phyloP scores from a whole-genome alignment of 2,113 vertebrate genomes.

The Fulica atra region DNA sequence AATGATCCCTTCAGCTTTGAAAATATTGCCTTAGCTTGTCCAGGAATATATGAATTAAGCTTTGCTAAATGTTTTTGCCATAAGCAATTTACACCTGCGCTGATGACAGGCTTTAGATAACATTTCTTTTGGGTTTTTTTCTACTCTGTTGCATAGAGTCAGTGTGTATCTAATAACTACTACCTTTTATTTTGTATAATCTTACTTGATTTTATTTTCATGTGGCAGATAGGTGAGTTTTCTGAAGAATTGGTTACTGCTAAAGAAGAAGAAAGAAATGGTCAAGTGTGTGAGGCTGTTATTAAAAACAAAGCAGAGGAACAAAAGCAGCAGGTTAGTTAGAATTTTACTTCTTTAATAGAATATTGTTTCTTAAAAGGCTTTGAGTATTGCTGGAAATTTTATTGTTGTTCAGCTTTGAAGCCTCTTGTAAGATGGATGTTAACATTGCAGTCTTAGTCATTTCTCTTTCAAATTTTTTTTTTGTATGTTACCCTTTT shows the following conservation, averaged over 20 bases:
- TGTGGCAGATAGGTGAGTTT: conserved; percentile 40
- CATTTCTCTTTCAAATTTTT: background rate
- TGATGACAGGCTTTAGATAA: background rate
- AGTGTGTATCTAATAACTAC: background rate
- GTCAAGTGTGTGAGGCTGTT: background rate
- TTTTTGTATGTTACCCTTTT: background rate
- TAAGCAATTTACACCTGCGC: background rate
- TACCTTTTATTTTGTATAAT: background rate
- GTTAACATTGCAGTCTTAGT: background rate
- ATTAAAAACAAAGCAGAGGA: background rate
- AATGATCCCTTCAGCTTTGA: background rate
- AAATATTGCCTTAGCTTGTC: background rate
- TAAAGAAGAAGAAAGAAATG: conserved; percentile 27
- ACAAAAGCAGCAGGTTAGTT: conserved; percentile 25
- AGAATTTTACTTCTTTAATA: background rate
- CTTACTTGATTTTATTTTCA: conserved; percentile 9
- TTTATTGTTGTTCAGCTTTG: background rate
- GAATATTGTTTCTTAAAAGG: background rate
- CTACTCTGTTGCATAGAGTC: background rate
- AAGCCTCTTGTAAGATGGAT: background rate
- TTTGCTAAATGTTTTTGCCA: background rate
- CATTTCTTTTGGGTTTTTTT: background rate
- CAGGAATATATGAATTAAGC: background rate
- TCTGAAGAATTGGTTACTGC: background rate
- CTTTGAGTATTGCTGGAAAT: background rate